Evolutionary conservation across 1,140 invertebrate species (phyloP).

Genomic region (Papilio aristodemus): DNA sequence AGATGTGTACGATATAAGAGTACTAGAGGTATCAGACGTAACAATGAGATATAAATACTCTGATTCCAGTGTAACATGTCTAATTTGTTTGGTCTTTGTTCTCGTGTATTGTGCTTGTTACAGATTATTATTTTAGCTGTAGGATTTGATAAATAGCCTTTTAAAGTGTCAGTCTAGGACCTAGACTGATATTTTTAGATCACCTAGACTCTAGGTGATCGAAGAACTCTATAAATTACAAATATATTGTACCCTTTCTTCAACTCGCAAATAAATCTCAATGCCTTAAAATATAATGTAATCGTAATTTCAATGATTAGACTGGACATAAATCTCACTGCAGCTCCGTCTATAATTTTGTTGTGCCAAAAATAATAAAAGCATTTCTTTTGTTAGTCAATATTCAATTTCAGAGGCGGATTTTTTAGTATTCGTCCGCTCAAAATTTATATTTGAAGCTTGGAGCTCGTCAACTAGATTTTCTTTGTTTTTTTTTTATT

Average conservation of each 20-base stretch:
- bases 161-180: too few relatives aligned
- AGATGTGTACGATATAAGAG: background rate
- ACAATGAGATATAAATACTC: background rate
- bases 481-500: background rate
- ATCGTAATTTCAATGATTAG: background rate
- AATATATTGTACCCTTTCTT: too few relatives aligned
- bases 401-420: background rate
- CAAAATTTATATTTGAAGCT: slow-evolving; percentile 7
- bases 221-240: too few relatives aligned
- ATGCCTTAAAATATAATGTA: too few relatives aligned
- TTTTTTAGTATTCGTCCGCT: background rate
- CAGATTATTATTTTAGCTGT: too few relatives aligned
- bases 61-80: too few relatives aligned
- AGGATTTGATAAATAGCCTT: too few relatives aligned
- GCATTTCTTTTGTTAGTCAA: background rate
- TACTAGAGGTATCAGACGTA: background rate
- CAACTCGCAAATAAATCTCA: too few relatives aligned
- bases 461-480: background rate
- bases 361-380: slow-evolving; percentile 12
- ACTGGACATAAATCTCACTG: background rate
- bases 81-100: too few relatives aligned
- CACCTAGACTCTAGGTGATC: too few relatives aligned
- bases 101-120: too few relatives aligned
- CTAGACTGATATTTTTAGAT: too few relatives aligned
- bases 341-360: background rate